Evolutionary conservation across 1,140 invertebrate species (phyloP), one percentile per base, ranked within the genome.

Genomic region (Papilio polytes): DNA sequence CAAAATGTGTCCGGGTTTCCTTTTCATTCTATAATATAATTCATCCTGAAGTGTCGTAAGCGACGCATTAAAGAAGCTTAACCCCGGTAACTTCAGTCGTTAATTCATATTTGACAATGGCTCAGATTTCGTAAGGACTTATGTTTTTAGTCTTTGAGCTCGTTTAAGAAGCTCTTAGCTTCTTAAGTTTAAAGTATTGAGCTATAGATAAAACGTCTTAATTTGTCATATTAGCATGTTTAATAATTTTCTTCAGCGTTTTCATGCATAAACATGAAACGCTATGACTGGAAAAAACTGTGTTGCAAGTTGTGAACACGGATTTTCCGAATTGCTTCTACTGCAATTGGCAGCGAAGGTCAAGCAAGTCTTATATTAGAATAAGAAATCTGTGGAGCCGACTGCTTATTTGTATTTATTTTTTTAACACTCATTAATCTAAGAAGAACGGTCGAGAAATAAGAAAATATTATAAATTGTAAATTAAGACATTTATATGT

Each of bases 271-370:
- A 44, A 63, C 53, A 63, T 22, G 53, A 9, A 78, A 36, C 20
- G 53, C 1, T 63, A 20, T 44, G 18, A 44, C 83, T 88, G 81
- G 83, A 85, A 89, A 89, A 85, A 41, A 83, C 82, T 81, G 80
- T 90, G 86, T 92, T 90, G 92, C 86, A 93, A 92, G 80, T 81
- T 84, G 80, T 81, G 80, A 81, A 82, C 73, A 77, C 81, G 92
- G 92, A 87, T 93, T 94, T 94, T 91, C 92, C 92, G 88, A 91
- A 90, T 85, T 87, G 87, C 85, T 83, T 85, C 86, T 88, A 89
- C 89, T 94, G 89, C 90, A 88, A 85, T 82, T 87, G 80, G 80
- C 81, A 78, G 82, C 48, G 84, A 85, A 92, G 90, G 91, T 82
- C 89, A 82, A 80, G 79, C 83, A 84, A 85, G 85, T 78, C 80